These are phyloP conservation scores for Corythoichthys haematopterus DNA, from an alignment of 2,113 vertebrate species.

Conservation along the genomic window DNA sequence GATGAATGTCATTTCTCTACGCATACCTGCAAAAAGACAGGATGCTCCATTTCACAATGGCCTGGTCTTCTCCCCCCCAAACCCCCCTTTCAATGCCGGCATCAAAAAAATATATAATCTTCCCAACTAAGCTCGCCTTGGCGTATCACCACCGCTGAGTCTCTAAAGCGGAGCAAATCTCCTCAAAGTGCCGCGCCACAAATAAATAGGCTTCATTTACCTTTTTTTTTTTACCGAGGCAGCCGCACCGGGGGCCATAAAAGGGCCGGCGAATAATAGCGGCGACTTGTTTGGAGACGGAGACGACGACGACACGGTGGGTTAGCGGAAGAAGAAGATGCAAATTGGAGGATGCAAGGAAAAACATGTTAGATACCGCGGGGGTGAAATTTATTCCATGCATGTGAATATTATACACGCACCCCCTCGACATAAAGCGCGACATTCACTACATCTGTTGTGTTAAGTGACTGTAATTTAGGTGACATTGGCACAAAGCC, in stretches of 20 bases:
- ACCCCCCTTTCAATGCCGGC: conserved; percentile 60
- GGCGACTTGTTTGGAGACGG: conserved; percentile 59
- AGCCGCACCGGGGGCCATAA: conserved; percentile 42
- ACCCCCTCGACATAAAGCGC: conserved; percentile 58
- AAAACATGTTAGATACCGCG: conserved; percentile 66
- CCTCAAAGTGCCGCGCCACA: conserved; percentile 64
- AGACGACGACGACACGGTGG: conserved; percentile 51
- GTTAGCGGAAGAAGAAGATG: conserved; percentile 60
- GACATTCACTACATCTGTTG: conserved; percentile 98
- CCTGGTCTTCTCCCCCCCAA: conserved; percentile 45
- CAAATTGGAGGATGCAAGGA: conserved; percentile 61
- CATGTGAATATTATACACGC: conserved; percentile 74
- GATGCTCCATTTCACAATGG: conserved; percentile 67
- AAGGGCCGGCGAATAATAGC: conserved; percentile 65
- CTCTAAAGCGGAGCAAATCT: conserved; percentile 69
- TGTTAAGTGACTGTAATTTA: conserved; percentile 99
- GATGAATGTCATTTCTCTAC: conserved; percentile 67
- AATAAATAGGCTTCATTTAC: conserved; percentile 71
- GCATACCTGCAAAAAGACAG: conserved; percentile 64
- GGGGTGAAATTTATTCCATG: conserved; percentile 70
- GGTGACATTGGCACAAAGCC: conserved; percentile 98
- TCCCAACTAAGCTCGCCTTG: conserved; percentile 71
- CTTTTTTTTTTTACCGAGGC: conserved; percentile 14
- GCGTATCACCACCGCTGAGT: conserved; percentile 63
- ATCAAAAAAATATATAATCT: conserved; percentile 73